phyloP scores from a whole-genome alignment of 2,797 vertebrate species.

The Scolopax rusticola region DNA sequence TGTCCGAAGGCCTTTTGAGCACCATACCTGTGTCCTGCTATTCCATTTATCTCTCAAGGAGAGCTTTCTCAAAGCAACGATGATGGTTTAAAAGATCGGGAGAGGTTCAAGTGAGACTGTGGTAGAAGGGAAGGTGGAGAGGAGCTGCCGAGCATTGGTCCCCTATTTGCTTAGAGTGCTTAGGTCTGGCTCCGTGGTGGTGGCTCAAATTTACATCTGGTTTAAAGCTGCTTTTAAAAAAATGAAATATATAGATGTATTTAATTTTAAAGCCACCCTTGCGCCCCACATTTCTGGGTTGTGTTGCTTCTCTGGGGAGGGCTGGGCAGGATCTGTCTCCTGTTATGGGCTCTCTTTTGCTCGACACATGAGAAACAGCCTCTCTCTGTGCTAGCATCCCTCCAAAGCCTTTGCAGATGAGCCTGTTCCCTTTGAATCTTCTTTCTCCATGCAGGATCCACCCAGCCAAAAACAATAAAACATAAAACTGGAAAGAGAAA shows the following conservation, averaged over 20 bases:
- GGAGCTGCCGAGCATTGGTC: not conserved
- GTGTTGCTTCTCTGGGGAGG: not conserved
- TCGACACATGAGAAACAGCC: not conserved
- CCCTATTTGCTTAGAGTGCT: not conserved
- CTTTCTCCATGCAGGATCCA: not conserved
- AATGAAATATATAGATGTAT: fast-evolving
- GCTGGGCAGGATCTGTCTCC: not conserved
- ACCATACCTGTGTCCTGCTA: not conserved
- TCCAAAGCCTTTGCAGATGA: not conserved
- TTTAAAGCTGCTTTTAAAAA: not conserved
- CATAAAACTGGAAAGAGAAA: slow-evolving; percentile 5
- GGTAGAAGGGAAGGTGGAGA: not conserved
- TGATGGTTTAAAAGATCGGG: not conserved
- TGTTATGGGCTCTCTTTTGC: not conserved
- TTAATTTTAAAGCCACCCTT: not conserved
- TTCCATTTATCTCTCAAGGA: not conserved
- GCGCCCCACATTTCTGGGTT: not conserved
- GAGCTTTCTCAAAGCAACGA: not conserved
- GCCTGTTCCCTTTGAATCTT: slow-evolving; percentile 22
- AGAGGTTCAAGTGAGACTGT: not conserved
- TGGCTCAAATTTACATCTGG: not conserved
- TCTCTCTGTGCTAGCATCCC: not conserved
- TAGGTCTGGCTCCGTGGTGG: not conserved
- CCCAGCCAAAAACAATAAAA: slow-evolving; percentile 23
- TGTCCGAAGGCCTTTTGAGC: not conserved